phyloP scores from a whole-genome alignment of 2,888 invertebrate species.

The Philonicus albiceps region DNA sequence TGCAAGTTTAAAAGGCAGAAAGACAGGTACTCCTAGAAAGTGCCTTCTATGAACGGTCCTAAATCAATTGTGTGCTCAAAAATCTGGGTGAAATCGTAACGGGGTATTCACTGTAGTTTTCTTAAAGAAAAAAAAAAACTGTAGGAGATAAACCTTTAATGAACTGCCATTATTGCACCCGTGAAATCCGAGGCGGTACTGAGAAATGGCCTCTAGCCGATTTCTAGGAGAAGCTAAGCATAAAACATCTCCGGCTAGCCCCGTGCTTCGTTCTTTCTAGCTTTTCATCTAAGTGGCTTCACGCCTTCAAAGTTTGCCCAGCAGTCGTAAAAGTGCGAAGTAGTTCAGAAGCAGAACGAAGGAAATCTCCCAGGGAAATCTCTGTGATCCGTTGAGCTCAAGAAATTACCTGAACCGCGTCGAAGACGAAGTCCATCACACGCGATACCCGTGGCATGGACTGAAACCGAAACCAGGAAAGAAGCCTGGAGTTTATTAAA shows the following conservation, averaged over 20 bases:
- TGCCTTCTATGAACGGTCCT: not conserved
- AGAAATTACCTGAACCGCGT: not conserved
- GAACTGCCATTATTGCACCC: not conserved
- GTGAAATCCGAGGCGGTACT: not conserved
- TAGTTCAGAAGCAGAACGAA: constrained; percentile 17
- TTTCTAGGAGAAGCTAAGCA: not conserved
- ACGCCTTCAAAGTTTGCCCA: not conserved
- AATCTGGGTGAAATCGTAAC: not conserved
- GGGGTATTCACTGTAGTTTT: not conserved
- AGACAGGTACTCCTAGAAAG: not conserved
- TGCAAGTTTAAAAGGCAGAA: too few species aligned
- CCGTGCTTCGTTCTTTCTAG: not conserved
- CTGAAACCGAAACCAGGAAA: constrained; percentile 25
- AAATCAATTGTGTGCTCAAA: not conserved
- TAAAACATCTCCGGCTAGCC: not conserved
- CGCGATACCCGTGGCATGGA: constrained; percentile 24
- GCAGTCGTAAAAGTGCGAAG: constrained; percentile 8
- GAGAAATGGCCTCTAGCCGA: not conserved
- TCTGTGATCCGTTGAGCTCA: not conserved
- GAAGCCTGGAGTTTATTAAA: constrained; percentile 44
- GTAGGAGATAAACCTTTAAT: not conserved
- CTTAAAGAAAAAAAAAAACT: not conserved
- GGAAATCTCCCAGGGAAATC: not conserved
- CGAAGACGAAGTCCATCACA: constrained; percentile 4
- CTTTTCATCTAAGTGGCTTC: not conserved